Evolutionary conservation across 2,888 invertebrate species (phyloP).

Genomic region (Oeneis ivallda): DNA sequence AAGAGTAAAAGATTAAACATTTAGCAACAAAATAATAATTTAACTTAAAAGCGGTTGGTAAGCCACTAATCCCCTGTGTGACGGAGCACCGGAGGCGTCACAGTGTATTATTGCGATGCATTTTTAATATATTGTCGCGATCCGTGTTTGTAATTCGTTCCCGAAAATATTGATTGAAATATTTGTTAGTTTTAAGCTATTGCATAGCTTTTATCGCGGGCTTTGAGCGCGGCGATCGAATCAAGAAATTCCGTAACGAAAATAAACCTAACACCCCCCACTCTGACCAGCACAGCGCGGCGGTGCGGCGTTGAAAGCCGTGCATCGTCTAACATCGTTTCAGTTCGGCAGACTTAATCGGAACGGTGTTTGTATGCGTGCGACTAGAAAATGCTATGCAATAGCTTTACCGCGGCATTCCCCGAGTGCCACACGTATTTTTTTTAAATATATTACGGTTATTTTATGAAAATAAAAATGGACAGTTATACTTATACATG

Average conservation of each 20-base stretch:
- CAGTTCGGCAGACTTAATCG: no score
- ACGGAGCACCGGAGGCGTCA: slow-evolving; percentile 20
- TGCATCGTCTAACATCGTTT: no score
- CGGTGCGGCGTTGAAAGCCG: no score
- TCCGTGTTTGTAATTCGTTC: slow-evolving; percentile 23
- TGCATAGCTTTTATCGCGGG: no score
- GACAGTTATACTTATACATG: background rate
- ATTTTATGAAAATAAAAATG: background rate
- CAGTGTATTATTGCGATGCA: slow-evolving; percentile 27
- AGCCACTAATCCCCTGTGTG: slow-evolving; percentile 32
- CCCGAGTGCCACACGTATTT: no score
- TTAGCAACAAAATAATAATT: slow-evolving; percentile 15
- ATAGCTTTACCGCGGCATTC: no score
- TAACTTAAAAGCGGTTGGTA: slow-evolving; percentile 29
- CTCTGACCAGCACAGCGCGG: no score
- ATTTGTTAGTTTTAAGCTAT: background rate
- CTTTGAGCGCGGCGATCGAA: no score
- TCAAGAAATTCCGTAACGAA: no score
- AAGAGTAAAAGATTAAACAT: background rate
- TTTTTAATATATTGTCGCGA: slow-evolving; percentile 33
- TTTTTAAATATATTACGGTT: background rate
- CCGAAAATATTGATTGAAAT: slow-evolving; percentile 21
- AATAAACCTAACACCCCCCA: no score
- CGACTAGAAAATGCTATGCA: no score
- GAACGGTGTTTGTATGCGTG: no score